Base-by-base conservation (phyloP, 1,140 invertebrate genomes). In the Meloidogyne chitwoodi region DNA sequence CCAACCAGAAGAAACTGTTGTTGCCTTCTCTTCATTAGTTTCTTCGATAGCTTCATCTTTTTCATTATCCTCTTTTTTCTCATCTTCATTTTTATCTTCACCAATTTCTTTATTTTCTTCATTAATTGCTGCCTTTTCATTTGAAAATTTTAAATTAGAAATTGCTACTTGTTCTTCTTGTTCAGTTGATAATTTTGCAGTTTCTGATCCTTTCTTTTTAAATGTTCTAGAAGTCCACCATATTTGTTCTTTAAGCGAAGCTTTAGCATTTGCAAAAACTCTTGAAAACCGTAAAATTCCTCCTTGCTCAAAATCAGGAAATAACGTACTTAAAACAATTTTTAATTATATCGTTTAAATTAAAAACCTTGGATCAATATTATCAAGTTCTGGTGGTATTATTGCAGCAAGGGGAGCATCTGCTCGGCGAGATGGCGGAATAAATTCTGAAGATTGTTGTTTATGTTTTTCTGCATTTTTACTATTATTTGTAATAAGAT, bases 161-260 rank as follows among this genome's bases (percentile, higher is more conserved):
- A 73, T 22, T 19, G 71, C 71, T 34, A 26, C 71, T 8, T 22
- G 6, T 19, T 73, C 71, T 61, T 73, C 71, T 22, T 38, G 29
- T 41, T 67, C 65, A 34, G 61, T 29, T 19, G 71, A 24, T 22
- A 24, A 19, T 22, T 73, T 73, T 12, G 61, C 8, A 8, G 19
- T 29, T n/a, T 64, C 56, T 12, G 56, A 27, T 22, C 27, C 10
- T 16, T 80, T 62, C 68, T 85, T 85, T 61, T 78, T 76, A 75
- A 83, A 87, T 1, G 85, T 85, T 67, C 78, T 76, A 12, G 83
- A 80, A 12, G 76, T 68, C 84, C 84, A 86, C 84, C 85, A 86
- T 22, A 86, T 83, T 27, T 84, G 83, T 4, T 86, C 83, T 24
- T 79, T 68, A 12, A 74, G 69, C 0, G 80, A 75, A 24, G 77